Base-by-base conservation (phyloP, 2,888 invertebrate species). In the Leptopilina drosophilae region DNA sequence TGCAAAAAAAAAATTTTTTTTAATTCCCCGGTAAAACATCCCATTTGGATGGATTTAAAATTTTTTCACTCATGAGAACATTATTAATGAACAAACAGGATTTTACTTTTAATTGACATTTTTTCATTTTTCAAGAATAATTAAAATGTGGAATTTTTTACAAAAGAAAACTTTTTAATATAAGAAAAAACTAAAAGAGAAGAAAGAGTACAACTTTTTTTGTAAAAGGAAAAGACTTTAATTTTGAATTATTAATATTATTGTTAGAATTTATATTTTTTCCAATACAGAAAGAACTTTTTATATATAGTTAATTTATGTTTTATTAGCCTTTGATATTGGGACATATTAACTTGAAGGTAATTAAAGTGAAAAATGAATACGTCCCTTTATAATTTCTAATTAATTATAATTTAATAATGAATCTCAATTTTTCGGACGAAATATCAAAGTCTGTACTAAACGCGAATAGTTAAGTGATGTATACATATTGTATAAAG, bases 361-460 rank as follows among this genome's bases (percentile, higher is more conserved):
- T 46, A 46, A 66, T 66, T 66, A n/a, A 66, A 46, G 7, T 42
- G 5, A 15, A 46, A 66, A 0, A 11, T 66, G 66, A 66, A 8
- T 46, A 4, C 4, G 66, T 14, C 64, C 26, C 12, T n/a, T 42
- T n/a, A 12, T 69, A n/a, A 26, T 26, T 26, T 14, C 69, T 73
- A 56, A 53, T 69, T 69, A 73, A 53, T 73, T 53, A 56, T 53
- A 73, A 53, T 73, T 33, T 56, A 73, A 33, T 56, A 53, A 26
- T 26, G 53, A 8, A 73, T 53, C n/a, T 73, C 33, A 12, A 56
- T 73, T 20, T 33, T 73, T 8, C 56, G 53, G 33, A 2, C 12
- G 33, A 73, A 73, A n/a, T 53, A 56, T 73, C 69, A 73, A 73
- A 73, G 53, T 20, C 53, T 73, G 56, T 56, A 53, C 49, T 12